Base-by-base conservation (phyloP, 2,888 invertebrate species). In the Colletes collaris region DNA sequence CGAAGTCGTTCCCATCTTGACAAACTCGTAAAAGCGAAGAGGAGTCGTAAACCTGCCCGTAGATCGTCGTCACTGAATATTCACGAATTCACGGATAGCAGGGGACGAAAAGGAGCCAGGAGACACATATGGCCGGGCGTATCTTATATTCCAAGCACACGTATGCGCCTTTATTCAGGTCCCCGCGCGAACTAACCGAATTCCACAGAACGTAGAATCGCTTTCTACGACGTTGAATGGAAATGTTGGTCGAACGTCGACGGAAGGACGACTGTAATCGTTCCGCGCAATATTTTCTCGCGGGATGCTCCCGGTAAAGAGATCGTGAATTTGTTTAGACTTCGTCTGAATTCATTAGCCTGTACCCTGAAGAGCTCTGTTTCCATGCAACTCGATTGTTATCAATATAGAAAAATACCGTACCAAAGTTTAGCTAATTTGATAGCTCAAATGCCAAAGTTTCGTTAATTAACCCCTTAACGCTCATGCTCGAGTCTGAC, bases 1-100 rank as follows among this genome's bases (percentile, higher is more conserved):
- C 68, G 73, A 72, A 84, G 86, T 82, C 84, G 86, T 86, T 86
- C 27, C 81, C 86, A 77, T 86, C 80, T 76, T 86, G 86, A 86
- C 86, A 73, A 85, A 86, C 85, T 87, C 85, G 83, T 86, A 87
- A 86, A 86, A 83, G 85, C 77, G 76, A 79, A 77, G 73, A 76
- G 60, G 69, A 64, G 52, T 68, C 75, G 81, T 86, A 86, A 86
- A 86, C 82, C 73, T 46, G 52, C 60, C 72, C 49, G 79, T 60
- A 79, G 79, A 79, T 83, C 77, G 81, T 65, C 62, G 74, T 35
- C 68, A 50, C 72, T 86, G 87, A 87, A 86, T 87, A 87, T 87
- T 86, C 86, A 86, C 87, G 83, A 87, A 87, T 81, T 83, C 70
- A 65, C 77, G 66, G 70, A 52, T 46, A 49, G 59, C 37, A n/a